A percentile compares a stretch with the other conserved stretches of the same genome.
Evolutionary conservation across 2,113 vertebrate species (phyloP).

Genomic region (Stigmatopora argus): DNA sequence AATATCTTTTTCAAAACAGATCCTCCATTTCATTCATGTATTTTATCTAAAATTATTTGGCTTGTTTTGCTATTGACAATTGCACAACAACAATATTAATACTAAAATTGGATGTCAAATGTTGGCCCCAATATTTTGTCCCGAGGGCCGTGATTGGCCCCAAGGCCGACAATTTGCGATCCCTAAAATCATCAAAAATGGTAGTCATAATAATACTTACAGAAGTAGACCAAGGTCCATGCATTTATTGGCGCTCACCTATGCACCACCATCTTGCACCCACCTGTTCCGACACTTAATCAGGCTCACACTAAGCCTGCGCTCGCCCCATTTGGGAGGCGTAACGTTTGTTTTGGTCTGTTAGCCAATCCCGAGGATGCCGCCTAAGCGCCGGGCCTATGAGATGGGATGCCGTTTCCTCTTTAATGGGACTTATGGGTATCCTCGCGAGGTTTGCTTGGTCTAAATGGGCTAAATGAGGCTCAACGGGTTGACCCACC

Average conservation of each 20-base stretch:
- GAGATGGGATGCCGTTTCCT: conserved; percentile 21
- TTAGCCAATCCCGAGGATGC: background rate
- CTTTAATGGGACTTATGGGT: conserved; percentile 11
- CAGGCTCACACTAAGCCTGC: conserved; percentile 70
- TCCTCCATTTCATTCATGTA: too few relatives aligned
- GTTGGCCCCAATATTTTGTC: too few relatives aligned
- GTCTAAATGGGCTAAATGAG: conserved; percentile 20
- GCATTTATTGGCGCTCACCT: conserved; percentile 50
- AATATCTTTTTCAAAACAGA: too few relatives aligned
- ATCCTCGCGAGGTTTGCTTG: background rate
- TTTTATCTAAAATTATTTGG: too few relatives aligned
- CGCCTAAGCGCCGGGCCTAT: conserved; percentile 10
- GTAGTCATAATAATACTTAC: conserved; percentile 53
- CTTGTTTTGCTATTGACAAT: too few relatives aligned
- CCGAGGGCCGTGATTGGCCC: too few relatives aligned
- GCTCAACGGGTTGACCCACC: conserved; percentile 36
- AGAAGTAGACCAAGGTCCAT: conserved; percentile 65
- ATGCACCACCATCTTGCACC: conserved; percentile 53
- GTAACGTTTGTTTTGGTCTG: conserved; percentile 33
- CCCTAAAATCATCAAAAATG: background rate
- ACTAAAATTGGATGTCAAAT: too few relatives aligned
- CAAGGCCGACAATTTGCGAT: too few relatives aligned
- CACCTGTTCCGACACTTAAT: conserved; percentile 66
- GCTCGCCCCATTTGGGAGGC: conserved; percentile 62
- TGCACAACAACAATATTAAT: too few relatives aligned